Conservation (phyloP, 2,888 invertebrate genomes). For the Calephelis perditalis region DNA sequence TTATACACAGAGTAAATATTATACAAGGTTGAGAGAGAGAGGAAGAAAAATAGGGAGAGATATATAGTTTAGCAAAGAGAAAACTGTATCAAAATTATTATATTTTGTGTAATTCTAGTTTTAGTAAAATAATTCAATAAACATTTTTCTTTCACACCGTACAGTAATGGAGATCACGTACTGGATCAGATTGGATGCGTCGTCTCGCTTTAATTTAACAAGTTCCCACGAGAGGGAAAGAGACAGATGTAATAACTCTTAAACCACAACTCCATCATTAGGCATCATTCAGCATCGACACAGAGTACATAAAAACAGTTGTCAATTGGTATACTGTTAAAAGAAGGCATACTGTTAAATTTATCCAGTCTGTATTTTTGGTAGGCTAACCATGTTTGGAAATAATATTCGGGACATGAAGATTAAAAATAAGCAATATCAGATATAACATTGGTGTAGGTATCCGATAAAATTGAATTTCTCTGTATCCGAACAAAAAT, state of each 20-base stretch:
- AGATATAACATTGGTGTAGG: no score
- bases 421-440: neutral
- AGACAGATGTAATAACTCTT: conserved; percentile 65
- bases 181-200: conserved; percentile 50
- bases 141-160: conserved; percentile 27
- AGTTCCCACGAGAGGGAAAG: conserved; percentile 48
- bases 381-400: neutral
- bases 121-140: conserved; percentile 19
- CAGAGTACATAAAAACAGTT: conserved; percentile 31
- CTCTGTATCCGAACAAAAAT: no score
- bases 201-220: conserved; percentile 60
- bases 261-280: conserved; percentile 73
- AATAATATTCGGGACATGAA: neutral
- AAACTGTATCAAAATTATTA: neutral
- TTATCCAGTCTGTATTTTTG: conserved; percentile 9
- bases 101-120: neutral
- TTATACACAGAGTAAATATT: no score
- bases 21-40: no score
- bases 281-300: conserved; percentile 46
- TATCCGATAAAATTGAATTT: no score
- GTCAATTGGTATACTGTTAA: conserved; percentile 28
- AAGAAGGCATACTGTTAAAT: conserved; percentile 23
- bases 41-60: no score
- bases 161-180: conserved; percentile 75
- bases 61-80: no score